Conservation (phyloP, 2,888 invertebrate species). For the Xestia c-nigrum region DNA sequence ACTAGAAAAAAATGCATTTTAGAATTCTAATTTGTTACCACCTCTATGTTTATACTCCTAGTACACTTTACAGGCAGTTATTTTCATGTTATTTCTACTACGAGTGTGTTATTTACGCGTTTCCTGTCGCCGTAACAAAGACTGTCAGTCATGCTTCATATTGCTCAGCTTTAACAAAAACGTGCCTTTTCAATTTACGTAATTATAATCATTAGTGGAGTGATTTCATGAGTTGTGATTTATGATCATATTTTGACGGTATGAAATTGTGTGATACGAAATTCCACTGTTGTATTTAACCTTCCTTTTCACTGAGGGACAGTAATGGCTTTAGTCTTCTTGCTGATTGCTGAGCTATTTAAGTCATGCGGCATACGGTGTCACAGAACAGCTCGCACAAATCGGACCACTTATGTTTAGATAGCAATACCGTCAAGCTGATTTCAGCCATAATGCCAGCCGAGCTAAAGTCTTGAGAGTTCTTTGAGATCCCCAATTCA, state of each 20-base stretch:
- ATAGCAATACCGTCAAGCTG: not conserved
- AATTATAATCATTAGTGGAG: conserved; percentile 36
- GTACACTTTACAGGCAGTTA: not conserved
- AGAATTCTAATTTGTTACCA: too few relatives aligned
- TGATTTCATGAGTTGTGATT: conserved; percentile 13
- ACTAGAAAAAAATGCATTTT: too few relatives aligned
- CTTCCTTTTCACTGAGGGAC: not conserved
- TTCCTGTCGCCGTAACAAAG: conserved; percentile 43
- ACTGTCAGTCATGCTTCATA: conserved; percentile 47
- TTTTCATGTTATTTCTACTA: conserved; percentile 24
- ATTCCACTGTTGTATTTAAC: not conserved
- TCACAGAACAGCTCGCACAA: too few relatives aligned
- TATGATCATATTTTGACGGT: conserved; percentile 10
- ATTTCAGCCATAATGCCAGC: not conserved
- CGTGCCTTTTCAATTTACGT: conserved; percentile 20
- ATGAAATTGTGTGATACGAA: conserved; percentile 15
- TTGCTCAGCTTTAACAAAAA: conserved; percentile 16
- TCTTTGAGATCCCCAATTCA: too few relatives aligned
- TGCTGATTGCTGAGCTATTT: not conserved
- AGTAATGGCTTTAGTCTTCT: not conserved
- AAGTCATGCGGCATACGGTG: not conserved
- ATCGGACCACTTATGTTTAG: not conserved
- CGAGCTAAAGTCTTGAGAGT: too few relatives aligned
- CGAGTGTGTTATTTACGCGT: conserved; percentile 19
- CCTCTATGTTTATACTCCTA: too few relatives aligned